Conservation (phyloP, 2,888 invertebrate genomes). For the Mantis religiosa region DNA sequence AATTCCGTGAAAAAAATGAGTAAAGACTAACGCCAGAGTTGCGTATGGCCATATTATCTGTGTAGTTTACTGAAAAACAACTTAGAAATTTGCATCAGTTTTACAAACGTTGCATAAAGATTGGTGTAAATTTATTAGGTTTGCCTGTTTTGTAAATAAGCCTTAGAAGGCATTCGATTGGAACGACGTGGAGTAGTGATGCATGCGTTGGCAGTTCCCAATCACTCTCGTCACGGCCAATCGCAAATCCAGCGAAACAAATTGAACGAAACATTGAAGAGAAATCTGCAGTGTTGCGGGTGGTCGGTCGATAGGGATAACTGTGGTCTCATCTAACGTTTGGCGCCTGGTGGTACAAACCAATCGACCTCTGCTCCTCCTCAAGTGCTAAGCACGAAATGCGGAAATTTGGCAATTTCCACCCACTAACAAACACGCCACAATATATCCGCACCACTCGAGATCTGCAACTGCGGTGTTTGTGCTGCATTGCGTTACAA, state of each 20-base stretch:
- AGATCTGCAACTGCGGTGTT: background rate
- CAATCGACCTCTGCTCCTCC: background rate
- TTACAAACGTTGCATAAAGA: no score
- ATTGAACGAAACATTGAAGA: background rate
- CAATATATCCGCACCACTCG: background rate
- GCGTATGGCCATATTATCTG: no score
- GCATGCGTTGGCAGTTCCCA: no score
- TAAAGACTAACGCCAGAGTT: no score
- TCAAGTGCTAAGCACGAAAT: slow-evolving; percentile 2
- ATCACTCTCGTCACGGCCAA: no score
- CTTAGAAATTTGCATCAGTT: no score
- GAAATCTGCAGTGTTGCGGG: background rate
- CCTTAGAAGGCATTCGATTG: no score
- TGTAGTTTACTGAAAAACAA: no score
- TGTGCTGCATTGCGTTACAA: background rate
- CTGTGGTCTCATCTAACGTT: background rate
- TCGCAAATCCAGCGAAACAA: background rate
- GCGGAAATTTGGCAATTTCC: slow-evolving; percentile 15
- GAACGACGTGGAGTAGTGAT: no score
- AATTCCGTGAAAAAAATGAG: no score
- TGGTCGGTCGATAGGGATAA: background rate
- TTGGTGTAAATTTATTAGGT: no score
- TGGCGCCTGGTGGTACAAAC: background rate
- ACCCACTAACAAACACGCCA: background rate
- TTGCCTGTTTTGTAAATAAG: no score